Evolutionary conservation across 2,888 invertebrate species (phyloP), one percentile per base, ranked within the genome.

Genomic region (Heliconius cydno): DNA sequence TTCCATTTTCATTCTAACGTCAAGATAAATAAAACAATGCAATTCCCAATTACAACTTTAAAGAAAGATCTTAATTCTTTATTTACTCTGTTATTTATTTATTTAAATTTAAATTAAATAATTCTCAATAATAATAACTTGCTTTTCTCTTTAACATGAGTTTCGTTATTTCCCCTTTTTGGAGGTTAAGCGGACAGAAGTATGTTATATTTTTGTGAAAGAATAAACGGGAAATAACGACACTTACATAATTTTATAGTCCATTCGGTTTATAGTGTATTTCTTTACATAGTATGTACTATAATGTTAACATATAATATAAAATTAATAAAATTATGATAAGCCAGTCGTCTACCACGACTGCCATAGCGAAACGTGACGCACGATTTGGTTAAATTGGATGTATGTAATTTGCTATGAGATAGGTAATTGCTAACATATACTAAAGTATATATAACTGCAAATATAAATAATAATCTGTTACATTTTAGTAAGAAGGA

Each of bases 341-440:
- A 60, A 73, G 34, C 57, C 52, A 57, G 41, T 38, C 60, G 34
- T 60, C 38, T 25, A 30, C 73, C 73, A 73, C 60, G 73, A 73
- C 57, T 7, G 60, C 60, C 72, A 22, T 30, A n/a, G 38, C 66
- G 67, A 60, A 74, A 77, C 80, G 80, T 80, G 80, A 77, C 15
- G 74, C 74, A 80, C 77, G 80, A 71, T 52, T 77, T 57, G 57
- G 13, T 63, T 63, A 66, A 77, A 80, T 72, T 80, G 72, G 72
- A 74, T 60, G 52, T 38, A 66, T 78, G 60, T 68, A 52, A 68
- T 73, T 68, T 68, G 38, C 67, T 63, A 78, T 78, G 38, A 46
- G 25, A 52, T 34, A 25, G 25, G 68, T 67, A 52, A 78, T 60
- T 78, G 67, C 19, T 78, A 28, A 68, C 22, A 34, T 70, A 41